A percentile compares a stretch with the other conserved stretches of the same genome.
phyloP scores from a whole-genome alignment of 2,888 invertebrate genomes.

The Agrotis puta region DNA sequence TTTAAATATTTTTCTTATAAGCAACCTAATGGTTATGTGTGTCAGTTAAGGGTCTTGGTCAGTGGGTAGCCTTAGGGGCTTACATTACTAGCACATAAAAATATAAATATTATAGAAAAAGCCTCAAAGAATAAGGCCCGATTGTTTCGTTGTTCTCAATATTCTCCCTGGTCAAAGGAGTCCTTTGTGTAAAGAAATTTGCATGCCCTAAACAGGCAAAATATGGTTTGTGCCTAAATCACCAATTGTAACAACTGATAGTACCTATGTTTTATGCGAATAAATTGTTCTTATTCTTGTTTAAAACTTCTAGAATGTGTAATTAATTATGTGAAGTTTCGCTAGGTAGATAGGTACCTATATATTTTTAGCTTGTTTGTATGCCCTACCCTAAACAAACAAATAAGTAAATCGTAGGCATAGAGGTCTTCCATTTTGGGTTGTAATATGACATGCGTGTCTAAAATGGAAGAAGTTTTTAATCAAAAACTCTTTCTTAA shows the following conservation, averaged over 20 bases:
- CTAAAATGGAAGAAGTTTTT: neutral
- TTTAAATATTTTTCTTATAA: neutral
- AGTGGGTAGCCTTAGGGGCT: no score
- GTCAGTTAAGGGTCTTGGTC: no score
- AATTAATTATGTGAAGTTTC: no score
- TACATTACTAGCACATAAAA: neutral
- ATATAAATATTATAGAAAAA: neutral
- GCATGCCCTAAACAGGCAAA: no score
- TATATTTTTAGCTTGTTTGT: no score
- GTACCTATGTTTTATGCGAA: no score
- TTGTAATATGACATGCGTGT: neutral
- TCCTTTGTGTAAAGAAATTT: no score
- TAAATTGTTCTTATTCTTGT: no score
- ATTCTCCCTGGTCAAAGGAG: neutral
- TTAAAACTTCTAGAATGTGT: slow-evolving; percentile 14
- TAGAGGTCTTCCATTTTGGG: neutral
- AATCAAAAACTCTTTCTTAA: neutral
- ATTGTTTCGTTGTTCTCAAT: neutral
- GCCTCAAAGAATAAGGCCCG: neutral
- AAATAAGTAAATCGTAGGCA: neutral
- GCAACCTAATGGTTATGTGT: neutral
- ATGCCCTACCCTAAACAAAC: no score
- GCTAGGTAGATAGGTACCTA: no score
- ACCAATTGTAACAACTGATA: no score
- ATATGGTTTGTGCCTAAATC: no score